Base-by-base conservation (phyloP, 2,888 invertebrate genomes). In the Spodoptera littoralis region DNA sequence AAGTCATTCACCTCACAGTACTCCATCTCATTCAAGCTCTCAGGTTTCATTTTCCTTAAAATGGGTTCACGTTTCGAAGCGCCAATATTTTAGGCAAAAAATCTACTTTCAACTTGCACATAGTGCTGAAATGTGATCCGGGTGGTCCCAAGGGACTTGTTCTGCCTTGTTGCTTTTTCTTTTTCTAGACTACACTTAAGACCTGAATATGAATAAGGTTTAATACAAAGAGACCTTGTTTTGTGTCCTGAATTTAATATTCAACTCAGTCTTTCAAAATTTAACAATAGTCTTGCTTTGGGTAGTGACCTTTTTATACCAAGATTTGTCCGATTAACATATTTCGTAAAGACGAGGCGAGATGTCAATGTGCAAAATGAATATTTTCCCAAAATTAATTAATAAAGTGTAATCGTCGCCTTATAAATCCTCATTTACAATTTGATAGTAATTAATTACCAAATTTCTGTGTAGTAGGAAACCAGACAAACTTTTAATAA, bases 171-270 rank as follows among this genome's bases (percentile, higher is more conserved):
- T 58, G 56, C 42, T 59, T 57, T 65, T 6, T 8, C n/a, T 66
- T 24, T 59, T 56, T 67, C 36, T 47, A 12, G n/a, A 11, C 27
- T 48, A 41, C 51, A 56, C 47, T 47, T 52, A 43, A 51, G 18
- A 9, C 24, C 22, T 65, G 51, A 51, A 57, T 65, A 65, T 65
- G 36, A 57, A 64, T 65, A 44, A 65, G 43, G 18, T 12, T 48
- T 13, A 9, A 9, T 9, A 36, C 36, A 36, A 36, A 36, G 36
- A 36, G 30, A 12, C 30, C 0, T 43, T 24, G 9, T 4, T 65
- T 41, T 27, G n/a, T 18, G 2, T 22, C 6, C 5, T 1, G 11
- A 11, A 46, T 41, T 13, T 3, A 27, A 5, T 27, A 27, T 27
- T 27, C 3, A 27, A 27, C 5, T 36, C 36, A 36, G 36, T 9